phyloP scores from a whole-genome alignment of 2,113 vertebrate species.

The Mystacornis crossleyi region DNA sequence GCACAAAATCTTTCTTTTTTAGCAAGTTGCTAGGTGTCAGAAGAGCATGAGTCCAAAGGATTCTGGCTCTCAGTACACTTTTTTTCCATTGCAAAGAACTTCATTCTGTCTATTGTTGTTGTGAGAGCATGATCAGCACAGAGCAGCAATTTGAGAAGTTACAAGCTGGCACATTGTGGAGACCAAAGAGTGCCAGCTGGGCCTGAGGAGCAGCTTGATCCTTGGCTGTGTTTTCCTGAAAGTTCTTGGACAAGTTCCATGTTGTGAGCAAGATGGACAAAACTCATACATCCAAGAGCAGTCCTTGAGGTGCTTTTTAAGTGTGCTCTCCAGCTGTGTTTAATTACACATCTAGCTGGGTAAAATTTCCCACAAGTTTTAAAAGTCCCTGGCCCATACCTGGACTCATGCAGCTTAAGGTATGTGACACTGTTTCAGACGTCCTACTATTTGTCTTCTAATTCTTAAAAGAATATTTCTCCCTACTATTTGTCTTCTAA shows the following conservation, averaged over 20 bases:
- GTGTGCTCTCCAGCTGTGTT: background rate
- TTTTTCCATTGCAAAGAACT: background rate
- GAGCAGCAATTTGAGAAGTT: background rate
- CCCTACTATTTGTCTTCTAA: background rate
- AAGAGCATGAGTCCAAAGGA: background rate
- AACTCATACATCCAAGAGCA: background rate
- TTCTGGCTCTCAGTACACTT: rapidly evolving
- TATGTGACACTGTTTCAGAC: background rate
- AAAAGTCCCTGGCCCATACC: rapidly evolving
- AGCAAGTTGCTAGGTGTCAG: background rate
- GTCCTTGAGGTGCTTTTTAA: background rate
- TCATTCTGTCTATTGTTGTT: background rate
- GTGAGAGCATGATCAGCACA: background rate
- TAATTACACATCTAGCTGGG: background rate
- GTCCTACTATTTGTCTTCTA: background rate
- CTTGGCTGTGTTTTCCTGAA: background rate
- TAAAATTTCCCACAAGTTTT: background rate
- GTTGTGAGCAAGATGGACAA: background rate
- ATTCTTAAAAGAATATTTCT: background rate
- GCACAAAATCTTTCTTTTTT: background rate
- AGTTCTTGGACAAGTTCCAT: background rate
- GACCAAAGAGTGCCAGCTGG: background rate
- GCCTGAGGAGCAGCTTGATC: background rate
- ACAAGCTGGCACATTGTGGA: background rate
- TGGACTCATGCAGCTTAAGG: background rate